These are phyloP conservation scores for Gymnoscelis rufifasciata DNA, from an alignment of 2,888 invertebrate species.

Conservation along the genomic window DNA sequence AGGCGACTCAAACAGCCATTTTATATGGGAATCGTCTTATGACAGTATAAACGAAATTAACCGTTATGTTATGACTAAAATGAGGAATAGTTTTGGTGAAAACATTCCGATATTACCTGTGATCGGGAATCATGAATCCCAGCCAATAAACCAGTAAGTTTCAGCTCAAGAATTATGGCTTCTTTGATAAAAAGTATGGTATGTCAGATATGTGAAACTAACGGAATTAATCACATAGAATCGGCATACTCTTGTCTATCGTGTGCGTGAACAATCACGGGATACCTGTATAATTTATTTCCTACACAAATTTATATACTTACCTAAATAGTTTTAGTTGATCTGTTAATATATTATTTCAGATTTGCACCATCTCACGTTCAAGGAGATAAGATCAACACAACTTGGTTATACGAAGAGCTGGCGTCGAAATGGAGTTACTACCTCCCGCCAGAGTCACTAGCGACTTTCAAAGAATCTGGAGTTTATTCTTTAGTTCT, in stretches of 20 bases:
- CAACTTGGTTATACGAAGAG: conserved; percentile 87
- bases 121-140: conserved; percentile 91
- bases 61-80: conserved; percentile 67
- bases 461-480: conserved; percentile 79
- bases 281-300: too few relatives aligned
- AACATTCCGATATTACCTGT: conserved; percentile 82
- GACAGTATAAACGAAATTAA: conserved; percentile 81
- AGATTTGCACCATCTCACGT: conserved; percentile 81
- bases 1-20: conserved; percentile 92
- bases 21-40: conserved; percentile 90
- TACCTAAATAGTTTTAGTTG: too few relatives aligned
- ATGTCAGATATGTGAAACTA: too few relatives aligned
- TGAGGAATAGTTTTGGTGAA: conserved; percentile 78
- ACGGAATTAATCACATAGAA: too few relatives aligned
- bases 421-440: conserved; percentile 84
- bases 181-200: too few relatives aligned
- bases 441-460: conserved; percentile 83
- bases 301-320: too few relatives aligned
- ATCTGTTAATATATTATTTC: too few relatives aligned
- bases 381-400: conserved; percentile 69
- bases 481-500: conserved; percentile 88
- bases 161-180: too few relatives aligned
- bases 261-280: too few relatives aligned
- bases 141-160: conserved; percentile 89
- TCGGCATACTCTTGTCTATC: too few relatives aligned